Evolutionary conservation across 2,888 invertebrate species (phyloP).

Genomic region (Apotomis betuletana): DNA sequence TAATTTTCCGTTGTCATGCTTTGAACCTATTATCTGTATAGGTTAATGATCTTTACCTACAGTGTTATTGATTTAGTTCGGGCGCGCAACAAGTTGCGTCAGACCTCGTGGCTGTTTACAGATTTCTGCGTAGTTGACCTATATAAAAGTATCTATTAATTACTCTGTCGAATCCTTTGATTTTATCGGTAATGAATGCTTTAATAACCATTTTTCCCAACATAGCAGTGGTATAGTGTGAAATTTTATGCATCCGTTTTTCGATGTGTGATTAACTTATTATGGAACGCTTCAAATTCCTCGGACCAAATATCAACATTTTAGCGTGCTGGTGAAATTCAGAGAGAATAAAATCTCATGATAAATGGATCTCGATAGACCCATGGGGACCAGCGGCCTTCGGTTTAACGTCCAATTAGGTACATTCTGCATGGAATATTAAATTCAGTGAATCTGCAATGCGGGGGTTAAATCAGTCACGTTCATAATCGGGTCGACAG

Average conservation of each 20-base stretch:
- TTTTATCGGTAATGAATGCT: not conserved
- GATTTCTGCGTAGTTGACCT: not conserved
- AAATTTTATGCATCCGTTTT: too few species aligned
- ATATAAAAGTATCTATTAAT: not conserved
- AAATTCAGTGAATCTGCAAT: not conserved
- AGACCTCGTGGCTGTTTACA: not conserved
- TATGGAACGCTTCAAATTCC: too few species aligned
- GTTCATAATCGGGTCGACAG: not conserved
- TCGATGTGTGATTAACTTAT: too few species aligned
- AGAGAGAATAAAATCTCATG: not conserved
- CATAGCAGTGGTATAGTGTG: too few species aligned
- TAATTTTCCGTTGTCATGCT: slow-evolving; percentile 13
- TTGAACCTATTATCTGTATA: slow-evolving; percentile 7
- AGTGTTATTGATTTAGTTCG: not conserved
- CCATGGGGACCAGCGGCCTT: not conserved
- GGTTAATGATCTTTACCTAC: slow-evolving; percentile 5
- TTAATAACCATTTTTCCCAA: too few species aligned
- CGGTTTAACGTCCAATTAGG: not conserved
- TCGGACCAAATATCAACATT: too few species aligned
- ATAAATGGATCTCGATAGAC: not conserved
- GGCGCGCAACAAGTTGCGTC: slow-evolving; percentile 9
- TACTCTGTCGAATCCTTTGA: not conserved
- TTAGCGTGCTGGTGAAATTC: too few species aligned
- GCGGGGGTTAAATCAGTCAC: not conserved
- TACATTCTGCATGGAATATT: not conserved